Evolutionary conservation across 2,797 vertebrate species (phyloP), one percentile per base, ranked within the genome.

Genomic region (Muscicapa striata): DNA sequence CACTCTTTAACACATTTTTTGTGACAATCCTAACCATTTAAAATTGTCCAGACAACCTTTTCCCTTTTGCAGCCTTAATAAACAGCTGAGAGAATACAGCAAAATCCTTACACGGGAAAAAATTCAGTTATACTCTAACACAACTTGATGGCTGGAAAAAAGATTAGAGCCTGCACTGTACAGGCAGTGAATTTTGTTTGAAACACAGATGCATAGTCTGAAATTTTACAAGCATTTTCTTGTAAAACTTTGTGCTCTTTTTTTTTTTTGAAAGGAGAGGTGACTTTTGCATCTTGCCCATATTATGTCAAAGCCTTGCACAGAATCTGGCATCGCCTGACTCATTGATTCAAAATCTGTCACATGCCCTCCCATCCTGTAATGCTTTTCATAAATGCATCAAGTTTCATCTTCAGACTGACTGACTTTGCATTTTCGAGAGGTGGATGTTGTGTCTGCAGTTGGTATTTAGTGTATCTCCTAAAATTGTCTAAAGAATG

Each of bases 61-160:
- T 88, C 45, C 34, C 36, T 73, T 89, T 74, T 82, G 32, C 69
- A 64, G 2, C 57, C 36, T 61, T 84, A 75, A 57, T 76, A 75
- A 77, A 63, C 27, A 81, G 73, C 43, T 45, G 54, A 62, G 32
- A 76, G 40, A 93, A 84, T 54, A 46, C 27, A 78, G 55, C 51
- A 59, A 88, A 91, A 88, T 72, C 59, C 70, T 86, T 68, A 78
- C 59, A 66, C 5, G 2, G 69, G 61, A 45, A 78, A 73, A 90
- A 80, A 41, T 11, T 82, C 58, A 27, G 20, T 88, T 62, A 40
- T 17, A 57, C 48, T 87, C 73, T 93, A 84, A 93, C 17, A 18
- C 16, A 76, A 79, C 74, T 87, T 87, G 80, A 94, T 88, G 88
- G 63, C 55, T 91, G 80, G 66, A 90, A 95, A 80, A 84, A 90